phyloP scores from a whole-genome alignment of 2,888 invertebrate genomes.

The Zygaena filipendulae region DNA sequence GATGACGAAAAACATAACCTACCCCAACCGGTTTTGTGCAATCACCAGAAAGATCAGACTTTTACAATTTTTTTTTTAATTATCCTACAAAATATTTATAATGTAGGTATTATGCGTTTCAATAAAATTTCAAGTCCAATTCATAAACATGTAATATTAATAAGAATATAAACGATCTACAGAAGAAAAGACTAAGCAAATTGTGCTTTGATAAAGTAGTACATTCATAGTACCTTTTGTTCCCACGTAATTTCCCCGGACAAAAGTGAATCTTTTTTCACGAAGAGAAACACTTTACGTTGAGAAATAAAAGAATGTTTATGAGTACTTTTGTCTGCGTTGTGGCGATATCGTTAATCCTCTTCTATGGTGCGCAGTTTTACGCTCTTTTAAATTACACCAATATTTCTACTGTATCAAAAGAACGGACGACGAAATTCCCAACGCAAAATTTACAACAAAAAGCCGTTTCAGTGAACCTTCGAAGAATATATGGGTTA shows the following conservation, averaged over 20 bases:
- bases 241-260: constrained; percentile 17
- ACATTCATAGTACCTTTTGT: constrained; percentile 9
- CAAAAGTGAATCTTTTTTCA: constrained; percentile 29
- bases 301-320: constrained; percentile 29
- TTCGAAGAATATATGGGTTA: constrained; percentile 29
- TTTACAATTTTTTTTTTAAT: too few relatives aligned
- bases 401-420: constrained; percentile 26
- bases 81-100: too few relatives aligned
- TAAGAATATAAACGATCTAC: too few relatives aligned
- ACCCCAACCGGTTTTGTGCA: too few relatives aligned
- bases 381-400: constrained; percentile 30
- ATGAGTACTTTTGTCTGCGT: constrained; percentile 33
- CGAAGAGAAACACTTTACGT: constrained; percentile 22
- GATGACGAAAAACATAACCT: too few relatives aligned
- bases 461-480: constrained; percentile 30
- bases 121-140: too few relatives aligned
- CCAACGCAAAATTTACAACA: constrained; percentile 10
- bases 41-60: too few relatives aligned
- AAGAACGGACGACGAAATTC: constrained; percentile 13
- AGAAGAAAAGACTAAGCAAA: too few relatives aligned
- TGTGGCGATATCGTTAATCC: constrained; percentile 38
- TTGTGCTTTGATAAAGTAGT: neutral
- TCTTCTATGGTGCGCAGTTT: constrained; percentile 29
- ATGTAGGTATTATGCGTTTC: too few relatives aligned
- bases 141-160: too few relatives aligned